Base-by-base conservation (phyloP, 2,888 invertebrate genomes). In the Agonopterix arenella region DNA sequence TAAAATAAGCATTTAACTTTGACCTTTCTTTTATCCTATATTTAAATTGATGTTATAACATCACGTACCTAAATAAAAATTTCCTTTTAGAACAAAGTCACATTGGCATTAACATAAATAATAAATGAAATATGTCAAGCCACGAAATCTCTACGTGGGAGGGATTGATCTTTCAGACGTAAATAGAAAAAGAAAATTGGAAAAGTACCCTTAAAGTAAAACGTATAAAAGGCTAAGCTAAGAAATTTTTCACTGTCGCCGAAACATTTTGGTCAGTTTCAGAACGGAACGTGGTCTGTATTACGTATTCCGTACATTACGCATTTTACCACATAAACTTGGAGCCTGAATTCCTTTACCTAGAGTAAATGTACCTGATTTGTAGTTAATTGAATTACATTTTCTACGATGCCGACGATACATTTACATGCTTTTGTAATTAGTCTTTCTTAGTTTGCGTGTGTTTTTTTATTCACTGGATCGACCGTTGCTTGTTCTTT, bases 221-320 rank as follows among this genome's bases (percentile, higher is more conserved):
- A 75, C 66, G 74, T 71, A 68, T 58, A 53, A 61, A 67, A 72
- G 73, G 79, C 73, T 72, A 66, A 66, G 68, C 66, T 65, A 58
- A 60, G 67, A 68, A 70, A 80, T 80, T 73, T 73, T 73, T 80
- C 78, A 80, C 76, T 76, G 80, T 80, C 80, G 65, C 64, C 55
- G 52, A 64, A 70, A 69, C 71, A 71, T 75, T 75, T 66, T 61
- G 73, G 74, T 64, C 70, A 72, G 71, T 67, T 67, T 63, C 55
- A 61, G 63, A 59, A 56, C 55, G 56, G 51, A 63, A 76, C 79
- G 80, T 80, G 80, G 74, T 66, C 45, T 51, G 72, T 76, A 78
- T 80, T 67, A 64, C 62, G 53, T 66, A 63, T 62, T 52, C 60
- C 28, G 43, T 47, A 45, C 11, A 48, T 48, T 38, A 47, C 47